phyloP scores from a whole-genome alignment of 2,888 invertebrate genomes.

The Erebia ligea region DNA sequence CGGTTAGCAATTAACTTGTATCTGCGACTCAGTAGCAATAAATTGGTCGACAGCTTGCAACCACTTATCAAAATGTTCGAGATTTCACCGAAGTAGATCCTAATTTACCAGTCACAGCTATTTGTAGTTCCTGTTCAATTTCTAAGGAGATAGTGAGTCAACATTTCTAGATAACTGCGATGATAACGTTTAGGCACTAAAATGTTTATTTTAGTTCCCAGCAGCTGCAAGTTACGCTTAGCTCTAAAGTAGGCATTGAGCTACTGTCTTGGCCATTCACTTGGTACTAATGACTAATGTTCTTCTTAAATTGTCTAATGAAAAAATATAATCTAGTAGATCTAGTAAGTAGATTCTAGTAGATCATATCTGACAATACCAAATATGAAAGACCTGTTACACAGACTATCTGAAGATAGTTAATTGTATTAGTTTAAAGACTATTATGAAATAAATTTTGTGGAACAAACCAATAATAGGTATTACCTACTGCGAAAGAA shows the following conservation, averaged over 20 bases:
- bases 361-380: no score
- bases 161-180: conserved; percentile 27
- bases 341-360: no score
- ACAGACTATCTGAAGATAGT: no score
- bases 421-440: no score
- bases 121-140: conserved; percentile 27
- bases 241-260: not conserved
- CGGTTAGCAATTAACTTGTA: conserved; percentile 25
- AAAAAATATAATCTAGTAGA: no score
- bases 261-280: not conserved
- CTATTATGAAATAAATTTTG: no score
- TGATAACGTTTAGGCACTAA: conserved; percentile 18
- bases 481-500: no score
- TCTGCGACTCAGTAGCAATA: conserved; percentile 34
- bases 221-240: conserved; percentile 14
- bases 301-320: no score
- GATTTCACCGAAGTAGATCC: conserved; percentile 32
- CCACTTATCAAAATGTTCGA: conserved; percentile 36
- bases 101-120: conserved; percentile 32
- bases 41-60: conserved; percentile 38
- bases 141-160: conserved; percentile 34
- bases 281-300: no score
- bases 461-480: no score
- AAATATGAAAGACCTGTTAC: no score
- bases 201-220: conserved; percentile 21